phyloP scores from a whole-genome alignment of 1,140 invertebrate genomes.

The Pseudachorutes palmiensis region DNA sequence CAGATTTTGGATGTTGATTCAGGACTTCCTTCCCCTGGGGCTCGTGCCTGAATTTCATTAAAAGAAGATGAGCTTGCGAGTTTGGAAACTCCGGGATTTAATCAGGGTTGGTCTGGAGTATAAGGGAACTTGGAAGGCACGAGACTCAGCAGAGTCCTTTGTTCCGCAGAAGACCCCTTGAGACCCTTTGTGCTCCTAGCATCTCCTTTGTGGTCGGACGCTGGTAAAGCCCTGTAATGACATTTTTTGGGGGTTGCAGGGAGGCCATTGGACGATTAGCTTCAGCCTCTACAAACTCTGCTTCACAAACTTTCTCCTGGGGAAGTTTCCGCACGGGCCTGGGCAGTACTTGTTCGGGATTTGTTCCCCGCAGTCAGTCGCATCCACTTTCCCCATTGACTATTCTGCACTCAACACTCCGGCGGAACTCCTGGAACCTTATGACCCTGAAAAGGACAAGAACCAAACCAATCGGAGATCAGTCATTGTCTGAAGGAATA shows the following conservation, averaged over 20 bases:
- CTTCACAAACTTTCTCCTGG: conserved; percentile 62
- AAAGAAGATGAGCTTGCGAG: too few species aligned
- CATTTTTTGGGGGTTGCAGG: conserved; percentile 49
- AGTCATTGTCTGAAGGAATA: conserved; percentile 53
- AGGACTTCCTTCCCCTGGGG: background rate
- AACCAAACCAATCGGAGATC: conserved; percentile 57
- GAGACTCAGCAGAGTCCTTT: too few species aligned
- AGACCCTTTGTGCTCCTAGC: too few species aligned
- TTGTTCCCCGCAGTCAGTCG: conserved; percentile 48
- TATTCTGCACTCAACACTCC: conserved; percentile 62
- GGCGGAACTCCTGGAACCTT: conserved; percentile 58
- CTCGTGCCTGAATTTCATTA: background rate
- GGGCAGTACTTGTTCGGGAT: conserved; percentile 62
- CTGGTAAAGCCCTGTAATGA: too few species aligned
- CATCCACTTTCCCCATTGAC: conserved; percentile 59
- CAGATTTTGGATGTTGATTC: too few species aligned
- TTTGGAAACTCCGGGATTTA: background rate
- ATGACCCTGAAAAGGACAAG: conserved; percentile 52
- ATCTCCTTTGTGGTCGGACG: too few species aligned
- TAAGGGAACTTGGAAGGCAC: too few species aligned
- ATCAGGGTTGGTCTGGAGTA: background rate
- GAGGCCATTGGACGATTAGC: conserved; percentile 54
- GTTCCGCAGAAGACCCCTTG: too few species aligned
- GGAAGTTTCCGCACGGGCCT: conserved; percentile 60
- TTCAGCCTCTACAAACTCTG: conserved; percentile 57